Conservation (phyloP, 2,113 vertebrate species). For the Pseudopipra pipra region DNA sequence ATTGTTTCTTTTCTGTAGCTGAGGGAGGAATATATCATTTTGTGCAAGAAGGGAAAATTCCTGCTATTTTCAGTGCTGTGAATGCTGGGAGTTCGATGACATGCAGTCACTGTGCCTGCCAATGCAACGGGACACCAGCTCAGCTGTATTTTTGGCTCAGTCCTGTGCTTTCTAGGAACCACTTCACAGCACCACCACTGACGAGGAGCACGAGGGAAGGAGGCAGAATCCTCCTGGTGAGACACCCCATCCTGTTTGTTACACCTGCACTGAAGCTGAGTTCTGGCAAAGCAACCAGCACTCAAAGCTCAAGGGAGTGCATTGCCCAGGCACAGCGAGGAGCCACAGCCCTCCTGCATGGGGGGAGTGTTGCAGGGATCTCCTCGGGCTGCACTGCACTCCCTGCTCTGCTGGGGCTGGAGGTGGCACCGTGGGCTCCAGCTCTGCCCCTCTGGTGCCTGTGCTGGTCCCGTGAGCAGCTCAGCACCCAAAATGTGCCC, state of each 20-base stretch:
- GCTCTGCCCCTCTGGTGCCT: not conserved
- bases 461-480: not conserved
- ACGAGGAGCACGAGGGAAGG: not conserved
- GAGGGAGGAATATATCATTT: conserved; percentile 39
- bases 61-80: not conserved
- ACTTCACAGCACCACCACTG: not conserved
- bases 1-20: not conserved
- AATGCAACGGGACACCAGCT: conserved; percentile 45
- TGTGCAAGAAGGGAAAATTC: conserved; percentile 1
- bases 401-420: not conserved
- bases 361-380: fast-evolving
- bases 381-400: not conserved
- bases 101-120: conserved; percentile 2
- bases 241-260: not conserved
- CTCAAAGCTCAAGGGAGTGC: fast-evolving
- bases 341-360: fast-evolving
- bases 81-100: not conserved
- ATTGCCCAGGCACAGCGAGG: fast-evolving
- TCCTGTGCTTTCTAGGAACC: conserved; percentile 44
- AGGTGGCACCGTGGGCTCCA: not conserved
- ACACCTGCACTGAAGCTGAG: not conserved
- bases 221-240: not conserved
- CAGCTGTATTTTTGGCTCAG: conserved; percentile 39
- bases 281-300: not conserved
- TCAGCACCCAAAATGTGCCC: not conserved